Percentiles rank a stretch among this genome's conserved stretches.
Evolutionary conservation across 2,888 invertebrate species (phyloP).

Genomic region (Plemyria rubiginata): DNA sequence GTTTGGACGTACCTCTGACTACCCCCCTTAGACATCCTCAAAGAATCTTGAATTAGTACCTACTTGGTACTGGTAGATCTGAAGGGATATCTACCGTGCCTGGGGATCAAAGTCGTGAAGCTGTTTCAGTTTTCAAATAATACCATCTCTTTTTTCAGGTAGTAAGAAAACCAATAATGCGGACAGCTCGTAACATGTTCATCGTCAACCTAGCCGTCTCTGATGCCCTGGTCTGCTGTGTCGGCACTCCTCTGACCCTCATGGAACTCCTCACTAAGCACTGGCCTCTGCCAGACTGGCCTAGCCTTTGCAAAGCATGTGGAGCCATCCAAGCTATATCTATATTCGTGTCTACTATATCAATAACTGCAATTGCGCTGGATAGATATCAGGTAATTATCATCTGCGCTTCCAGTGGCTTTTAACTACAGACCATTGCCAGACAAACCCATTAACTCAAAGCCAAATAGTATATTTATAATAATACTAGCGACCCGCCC

Average conservation of each 20-base stretch:
- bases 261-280: constrained; percentile 93
- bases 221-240: constrained; percentile 93
- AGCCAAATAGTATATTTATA: too few relatives aligned
- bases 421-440: neutral
- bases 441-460: too few relatives aligned
- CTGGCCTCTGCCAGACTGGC: constrained; percentile 94
- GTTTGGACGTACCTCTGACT: too few relatives aligned
- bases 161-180: constrained; percentile 93
- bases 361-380: constrained; percentile 95
- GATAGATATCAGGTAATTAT: constrained; percentile 90
- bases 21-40: too few relatives aligned
- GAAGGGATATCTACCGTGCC: too few relatives aligned
- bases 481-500: too few relatives aligned
- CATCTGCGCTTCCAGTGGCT: neutral
- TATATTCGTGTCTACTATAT: constrained; percentile 96
- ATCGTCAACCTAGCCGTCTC: constrained; percentile 94
- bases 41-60: too few relatives aligned
- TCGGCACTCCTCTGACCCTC: constrained; percentile 95
- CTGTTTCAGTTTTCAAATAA: too few relatives aligned
- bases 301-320: constrained; percentile 92
- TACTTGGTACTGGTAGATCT: too few relatives aligned
- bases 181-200: constrained; percentile 96
- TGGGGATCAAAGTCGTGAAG: too few relatives aligned
- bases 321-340: constrained; percentile 95
- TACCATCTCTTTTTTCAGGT: constrained; percentile 79